Evolutionary conservation across 2,113 vertebrate genomes (phyloP), one percentile per base, ranked within the genome.

Genomic region (Oophaga pumilio): DNA sequence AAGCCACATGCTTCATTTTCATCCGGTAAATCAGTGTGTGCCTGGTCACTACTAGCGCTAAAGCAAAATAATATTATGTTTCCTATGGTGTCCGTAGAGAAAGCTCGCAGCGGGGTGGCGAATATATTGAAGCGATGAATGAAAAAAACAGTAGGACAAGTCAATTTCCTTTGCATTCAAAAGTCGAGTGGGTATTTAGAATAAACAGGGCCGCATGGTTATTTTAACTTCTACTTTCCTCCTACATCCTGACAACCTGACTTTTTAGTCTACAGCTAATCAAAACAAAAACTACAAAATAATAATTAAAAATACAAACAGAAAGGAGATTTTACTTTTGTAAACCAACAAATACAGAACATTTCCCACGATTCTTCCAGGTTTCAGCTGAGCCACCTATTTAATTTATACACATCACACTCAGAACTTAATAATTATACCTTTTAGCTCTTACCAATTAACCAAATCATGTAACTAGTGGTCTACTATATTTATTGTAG

Each of bases 61-160:
- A 49, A 76, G 74, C 52, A 43, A 77, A 77, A 76, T 84, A 83
- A 82, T 84, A 84, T 87, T 74, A 62, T 20, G 49, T 68, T 83
- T 66, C 79, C 71, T 26, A 84, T 50, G 60, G 81, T 14, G 80
- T 56, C 53, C 24, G 20, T 60, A 68, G 24, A 68, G 56, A 77
- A 68, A 18, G 17, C 49, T 53, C 60, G 3, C 80, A 68, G 81
- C 50, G 13, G 71, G 81, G 76, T 14, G 24, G 68, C 53, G 17
- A 76, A 88, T 62, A 83, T 76, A 64, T 82, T n/a, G 59, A 60
- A 68, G 59, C 13, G 71, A 82, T 77, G 71, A 77, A 88, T 68
- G 57, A 50, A 64, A 76, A 68, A 83, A 83, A 50, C 87, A 64
- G 81, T 57, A 52, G 85, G 71, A 77, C 13, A 66, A 68, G n/a